Base-by-base conservation (phyloP, 2,888 invertebrate genomes). In the Syritta pipiens region DNA sequence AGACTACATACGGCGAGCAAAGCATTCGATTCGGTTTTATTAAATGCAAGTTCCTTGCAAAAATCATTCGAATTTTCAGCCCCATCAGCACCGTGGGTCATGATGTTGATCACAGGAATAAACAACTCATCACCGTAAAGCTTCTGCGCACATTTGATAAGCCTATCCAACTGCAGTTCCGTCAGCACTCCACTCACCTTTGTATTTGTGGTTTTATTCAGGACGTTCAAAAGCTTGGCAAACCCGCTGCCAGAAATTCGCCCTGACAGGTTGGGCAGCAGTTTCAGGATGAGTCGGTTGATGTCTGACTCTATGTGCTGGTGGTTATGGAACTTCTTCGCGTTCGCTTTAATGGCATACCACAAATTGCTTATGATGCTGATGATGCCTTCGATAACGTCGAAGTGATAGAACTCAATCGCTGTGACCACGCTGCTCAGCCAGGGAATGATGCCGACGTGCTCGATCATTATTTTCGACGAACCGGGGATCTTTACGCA, bases 381-480 rank as follows among this genome's bases (percentile, higher is more conserved):
- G 0, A 89, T 86, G 35, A 88, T 72, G 10, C 86, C 87, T 67
- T 89, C 88, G 32, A 89, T 87, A 6, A 88, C 83, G 82, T 89
- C 89, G 57, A 88, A 89, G 28, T 89, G 88, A 83, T 86, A 86
- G 67, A 87, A 88, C 67, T 89, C 87, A 2, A 86, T 82, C 10
- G 85, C 83, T 7, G 84, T 83, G 2, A 90, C 83, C 1, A 90
- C 84, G 24, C 88, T 86, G 44, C 86, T 85, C 1, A 96, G 84
- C 94, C 96, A 96, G 0, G 93, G 90, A 22, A 96, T 84, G 1
- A 96, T 86, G 0, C 94, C 94, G 82, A 94, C 92, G 22, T 92
- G 91, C 75, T 91, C 92, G 10, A 93, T 89, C 82, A 96, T 89
- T 53, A 93, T 91, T 81, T 91, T 91, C 10, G 91, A 91, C 0